Evolutionary conservation across 2,888 invertebrate genomes (phyloP), one percentile per base, ranked within the genome.

Genomic region (Eilema griseolum): DNA sequence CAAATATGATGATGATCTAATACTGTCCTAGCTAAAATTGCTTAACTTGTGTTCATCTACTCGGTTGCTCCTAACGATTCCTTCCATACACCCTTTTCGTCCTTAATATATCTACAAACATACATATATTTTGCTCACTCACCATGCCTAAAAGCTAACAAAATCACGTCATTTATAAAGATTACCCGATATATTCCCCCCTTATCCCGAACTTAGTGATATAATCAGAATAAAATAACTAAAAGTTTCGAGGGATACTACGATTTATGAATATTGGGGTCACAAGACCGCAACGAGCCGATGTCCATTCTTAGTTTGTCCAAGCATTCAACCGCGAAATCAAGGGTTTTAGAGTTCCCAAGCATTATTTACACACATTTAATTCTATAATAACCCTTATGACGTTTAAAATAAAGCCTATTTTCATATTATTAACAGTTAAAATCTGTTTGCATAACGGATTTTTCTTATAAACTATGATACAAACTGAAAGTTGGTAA

Each of bases 191-290:
- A 46, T 59, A 56, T 52, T 71, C 57, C 61, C 28, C 69, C 69
- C 24, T 65, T 65, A 23, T 64, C 31, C 52, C 69, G 8, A 68
- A 72, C 66, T 68, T 20, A 56, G 37, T 41, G 41, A 73, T 63
- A 71, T 71, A 74, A 67, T 79, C 68, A 66, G 61, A 72, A 46
- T 64, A 74, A 78, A 81, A 77, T 79, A 78, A 78, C 77, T 73
- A 69, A 65, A 74, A 83, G 76, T 80, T 77, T 66, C 26, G 26
- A 72, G 72, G 69, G 71, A 73, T 74, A 66, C 69, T 28, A 37
- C 62, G 72, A 81, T 86, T 85, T 88, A 88, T 86, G 86, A 84
- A 86, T 87, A 87, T 84, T 81, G 83, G 82, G 76, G 74, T 75
- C 74, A 76, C 77, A 61, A 67, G 77, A 77, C 83, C 82, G 79